Conservation (phyloP, 2,113 vertebrate species). For the Hymenochirus boettgeri region DNA sequence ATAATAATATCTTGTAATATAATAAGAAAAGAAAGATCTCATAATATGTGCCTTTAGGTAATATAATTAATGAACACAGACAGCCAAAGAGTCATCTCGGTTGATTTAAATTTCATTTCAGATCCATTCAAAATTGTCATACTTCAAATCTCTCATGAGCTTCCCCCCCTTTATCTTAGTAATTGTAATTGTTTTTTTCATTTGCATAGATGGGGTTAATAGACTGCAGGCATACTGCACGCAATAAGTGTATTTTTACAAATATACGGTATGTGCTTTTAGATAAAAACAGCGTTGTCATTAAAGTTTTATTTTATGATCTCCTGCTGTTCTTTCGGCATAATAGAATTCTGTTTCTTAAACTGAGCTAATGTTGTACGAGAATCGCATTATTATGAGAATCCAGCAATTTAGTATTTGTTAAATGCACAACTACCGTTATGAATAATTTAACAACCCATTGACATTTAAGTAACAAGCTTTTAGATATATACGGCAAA, state of each 20-base stretch:
- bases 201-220: slow-evolving; percentile 22
- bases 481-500: no score
- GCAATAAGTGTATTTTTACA: slow-evolving; percentile 6
- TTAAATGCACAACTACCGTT: slow-evolving; percentile 19
- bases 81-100: slow-evolving; percentile 20
- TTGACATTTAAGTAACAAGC: background rate
- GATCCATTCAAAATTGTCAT: slow-evolving; percentile 23
- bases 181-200: background rate
- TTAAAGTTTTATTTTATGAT: slow-evolving; percentile 40
- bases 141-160: slow-evolving; percentile 23
- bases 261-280: slow-evolving; percentile 34
- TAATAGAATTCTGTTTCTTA: slow-evolving; percentile 31
- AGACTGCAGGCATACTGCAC: slow-evolving; percentile 11
- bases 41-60: slow-evolving; percentile 35
- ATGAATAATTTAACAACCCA: slow-evolving; percentile 18
- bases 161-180: background rate
- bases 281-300: slow-evolving; percentile 28
- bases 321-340: slow-evolving; percentile 27
- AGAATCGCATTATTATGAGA: slow-evolving; percentile 23
- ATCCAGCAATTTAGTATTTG: background rate
- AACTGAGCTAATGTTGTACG: slow-evolving; percentile 24
- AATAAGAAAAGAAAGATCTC: slow-evolving; percentile 32
- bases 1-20: slow-evolving; percentile 41
- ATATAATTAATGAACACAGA: slow-evolving; percentile 38
- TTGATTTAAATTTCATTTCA: slow-evolving; percentile 42